A percentile compares a stretch with the other conserved stretches of the same genome.
phyloP scores from a whole-genome alignment of 2,797 vertebrate genomes.

The Sebastes melanostomus region DNA sequence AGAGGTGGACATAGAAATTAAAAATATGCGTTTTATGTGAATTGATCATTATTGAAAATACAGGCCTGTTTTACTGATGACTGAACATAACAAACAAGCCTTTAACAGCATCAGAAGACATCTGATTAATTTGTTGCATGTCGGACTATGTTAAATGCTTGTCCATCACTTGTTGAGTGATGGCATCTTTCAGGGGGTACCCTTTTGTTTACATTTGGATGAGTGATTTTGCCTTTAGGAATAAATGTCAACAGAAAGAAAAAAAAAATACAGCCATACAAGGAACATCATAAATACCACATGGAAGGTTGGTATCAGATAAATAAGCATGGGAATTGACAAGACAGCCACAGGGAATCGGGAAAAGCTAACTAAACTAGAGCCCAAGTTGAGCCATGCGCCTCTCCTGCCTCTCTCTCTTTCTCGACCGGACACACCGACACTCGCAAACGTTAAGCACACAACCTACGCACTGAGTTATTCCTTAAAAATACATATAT shows the following conservation, averaged over 20 bases:
- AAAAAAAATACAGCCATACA: background rate
- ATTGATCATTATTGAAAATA: background rate
- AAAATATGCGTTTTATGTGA: background rate
- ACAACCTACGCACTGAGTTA: too few species aligned
- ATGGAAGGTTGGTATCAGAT: background rate
- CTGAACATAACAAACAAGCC: background rate
- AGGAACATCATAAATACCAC: background rate
- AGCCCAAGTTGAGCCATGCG: too few species aligned
- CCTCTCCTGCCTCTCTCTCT: too few species aligned
- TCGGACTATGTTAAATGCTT: background rate
- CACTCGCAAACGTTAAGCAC: too few species aligned
- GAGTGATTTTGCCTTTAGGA: slow-evolving; percentile 8
- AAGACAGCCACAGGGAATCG: background rate
- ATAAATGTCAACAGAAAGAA: background rate
- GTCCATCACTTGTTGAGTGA: background rate
- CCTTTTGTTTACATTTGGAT: slow-evolving; percentile 20
- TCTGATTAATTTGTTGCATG: background rate
- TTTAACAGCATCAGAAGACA: background rate
- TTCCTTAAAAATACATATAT: too few species aligned
- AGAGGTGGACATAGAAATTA: background rate
- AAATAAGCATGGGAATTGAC: background rate
- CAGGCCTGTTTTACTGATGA: background rate
- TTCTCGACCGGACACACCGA: too few species aligned
- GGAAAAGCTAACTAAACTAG: background rate
- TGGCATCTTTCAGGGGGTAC: background rate